Conservation (phyloP, 2,888 invertebrate genomes). For the Hedya salicella region DNA sequence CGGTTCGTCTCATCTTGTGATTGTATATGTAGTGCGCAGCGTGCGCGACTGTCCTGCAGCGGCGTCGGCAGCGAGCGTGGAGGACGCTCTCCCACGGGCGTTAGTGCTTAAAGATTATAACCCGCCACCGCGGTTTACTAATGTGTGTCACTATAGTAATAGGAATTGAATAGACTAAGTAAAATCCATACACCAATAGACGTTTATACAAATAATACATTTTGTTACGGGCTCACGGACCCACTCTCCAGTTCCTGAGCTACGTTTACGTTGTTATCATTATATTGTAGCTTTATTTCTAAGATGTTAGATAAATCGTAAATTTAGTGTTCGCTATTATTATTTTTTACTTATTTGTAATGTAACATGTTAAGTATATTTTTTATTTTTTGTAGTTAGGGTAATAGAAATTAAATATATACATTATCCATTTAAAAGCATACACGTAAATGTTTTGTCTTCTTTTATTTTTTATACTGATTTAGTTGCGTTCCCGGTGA, state of each 20-base stretch:
- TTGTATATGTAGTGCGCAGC: slow-evolving; percentile 17
- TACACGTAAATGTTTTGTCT: slow-evolving; percentile 28
- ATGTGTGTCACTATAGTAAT: slow-evolving; percentile 70
- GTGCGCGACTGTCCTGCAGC: slow-evolving; percentile 25
- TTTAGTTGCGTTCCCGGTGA: slow-evolving; percentile 25
- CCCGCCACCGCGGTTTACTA: slow-evolving; percentile 48
- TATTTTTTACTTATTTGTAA: slow-evolving; percentile 74
- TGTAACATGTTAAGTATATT: slow-evolving; percentile 75
- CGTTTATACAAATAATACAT: slow-evolving; percentile 63
- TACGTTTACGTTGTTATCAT: slow-evolving; percentile 66
- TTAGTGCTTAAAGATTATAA: slow-evolving; percentile 44
- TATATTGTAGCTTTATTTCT: slow-evolving; percentile 61
- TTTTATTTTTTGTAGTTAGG: slow-evolving; percentile 72
- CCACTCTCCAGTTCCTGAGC: slow-evolving; percentile 74
- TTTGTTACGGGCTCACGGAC: slow-evolving; percentile 69
- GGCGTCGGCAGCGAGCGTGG: neutral
- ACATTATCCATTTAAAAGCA: slow-evolving; percentile 45
- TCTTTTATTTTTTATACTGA: slow-evolving; percentile 37
- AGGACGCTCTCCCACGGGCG: slow-evolving; percentile 10
- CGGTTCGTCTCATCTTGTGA: slow-evolving; percentile 22
- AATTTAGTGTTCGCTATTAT: slow-evolving; percentile 72
- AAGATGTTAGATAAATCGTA: slow-evolving; percentile 66
- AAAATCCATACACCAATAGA: slow-evolving; percentile 77
- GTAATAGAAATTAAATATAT: slow-evolving; percentile 62
- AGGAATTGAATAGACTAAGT: slow-evolving; percentile 84